Evolutionary conservation across 2,113 vertebrate species (phyloP), one percentile per base, ranked within the genome.

Genomic region (Hylia prasina): DNA sequence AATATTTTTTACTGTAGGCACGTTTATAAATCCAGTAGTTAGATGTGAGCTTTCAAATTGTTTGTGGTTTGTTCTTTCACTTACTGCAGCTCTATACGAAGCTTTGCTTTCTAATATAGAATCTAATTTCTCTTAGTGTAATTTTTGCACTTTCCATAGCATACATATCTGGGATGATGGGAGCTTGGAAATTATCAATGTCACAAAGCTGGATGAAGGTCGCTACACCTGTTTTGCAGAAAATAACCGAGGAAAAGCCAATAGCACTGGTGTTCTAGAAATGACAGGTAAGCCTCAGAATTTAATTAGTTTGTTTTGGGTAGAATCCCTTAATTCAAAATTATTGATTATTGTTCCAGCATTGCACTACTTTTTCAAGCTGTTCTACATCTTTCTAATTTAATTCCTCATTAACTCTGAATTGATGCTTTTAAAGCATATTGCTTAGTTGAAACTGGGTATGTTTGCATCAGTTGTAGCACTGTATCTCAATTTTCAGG

Each of bases 161-260:
- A 97, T 99, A 77, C 98, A 93, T 80, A 98, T 99, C 96, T 99
- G 98, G 99, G 98, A 98, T 85, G 99, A 99, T 6, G 99, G 99
- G 17, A 99, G 98, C 97, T 97, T 99, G 94, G 99, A 99, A 98
- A 99, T 99, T 86, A 97, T 98, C 66, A 99, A 99, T 71, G 96
- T 99, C 76, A 99, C 98, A n/a, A 98, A 96, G 44, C 90, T 98
- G 45, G 99, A 99, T 72, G 98, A 99, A 60, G 99, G 99, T 53
- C 96, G 96, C 81, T 99, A 99, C 78, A 99, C 99, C 4, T 99
- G 99, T 94, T 99, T 99, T 78, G 99, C 98, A 13, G 99, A 99
- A 97, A 99, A 99, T 57, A 98, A 99, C 83, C 96, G 98, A 96
- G 99, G 99, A 50, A 99, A 99, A 94, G 99, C 98, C 81, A 99